A percentile compares a stretch with the other conserved stretches of the same genome.
Evolutionary conservation across 2,113 vertebrate genomes (phyloP).

Genomic region (Pluvialis apricaria): DNA sequence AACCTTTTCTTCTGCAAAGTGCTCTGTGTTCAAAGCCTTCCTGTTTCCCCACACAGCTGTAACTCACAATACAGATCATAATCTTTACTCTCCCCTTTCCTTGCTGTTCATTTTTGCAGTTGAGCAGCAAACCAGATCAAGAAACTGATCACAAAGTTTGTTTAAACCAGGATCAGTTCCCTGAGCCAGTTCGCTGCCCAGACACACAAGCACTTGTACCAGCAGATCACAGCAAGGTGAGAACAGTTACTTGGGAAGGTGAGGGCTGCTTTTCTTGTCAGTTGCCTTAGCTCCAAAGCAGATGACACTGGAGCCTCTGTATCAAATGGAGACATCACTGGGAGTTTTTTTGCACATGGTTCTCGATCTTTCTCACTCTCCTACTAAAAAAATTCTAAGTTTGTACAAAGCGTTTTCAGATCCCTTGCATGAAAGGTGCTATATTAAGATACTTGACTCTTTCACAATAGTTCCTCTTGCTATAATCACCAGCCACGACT

Average conservation of each 20-base stretch:
- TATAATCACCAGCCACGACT: not conserved
- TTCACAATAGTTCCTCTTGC: slow-evolving; percentile 39
- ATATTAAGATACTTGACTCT: slow-evolving; percentile 21
- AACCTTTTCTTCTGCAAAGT: not conserved
- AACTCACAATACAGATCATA: not conserved
- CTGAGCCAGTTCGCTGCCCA: not conserved
- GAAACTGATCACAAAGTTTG: not conserved
- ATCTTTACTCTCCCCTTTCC: not conserved
- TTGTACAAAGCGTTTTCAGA: not conserved
- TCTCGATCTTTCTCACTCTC: not conserved
- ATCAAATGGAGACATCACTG: not conserved
- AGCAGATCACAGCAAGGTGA: not conserved
- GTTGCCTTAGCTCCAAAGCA: not conserved
- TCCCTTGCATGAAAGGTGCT: not conserved
- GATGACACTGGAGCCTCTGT: not conserved
- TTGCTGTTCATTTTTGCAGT: not conserved
- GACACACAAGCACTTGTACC: not conserved
- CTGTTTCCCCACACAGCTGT: not conserved
- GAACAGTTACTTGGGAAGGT: not conserved
- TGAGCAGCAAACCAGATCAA: not conserved
- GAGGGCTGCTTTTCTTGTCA: not conserved
- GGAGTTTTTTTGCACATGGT: not conserved
- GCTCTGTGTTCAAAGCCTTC: not conserved
- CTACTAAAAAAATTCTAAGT: not conserved
- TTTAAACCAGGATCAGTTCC: not conserved